These are phyloP conservation scores for Chinchilla lanigera DNA, from an alignment of 2,113 vertebrate species.

Conservation along the genomic window DNA sequence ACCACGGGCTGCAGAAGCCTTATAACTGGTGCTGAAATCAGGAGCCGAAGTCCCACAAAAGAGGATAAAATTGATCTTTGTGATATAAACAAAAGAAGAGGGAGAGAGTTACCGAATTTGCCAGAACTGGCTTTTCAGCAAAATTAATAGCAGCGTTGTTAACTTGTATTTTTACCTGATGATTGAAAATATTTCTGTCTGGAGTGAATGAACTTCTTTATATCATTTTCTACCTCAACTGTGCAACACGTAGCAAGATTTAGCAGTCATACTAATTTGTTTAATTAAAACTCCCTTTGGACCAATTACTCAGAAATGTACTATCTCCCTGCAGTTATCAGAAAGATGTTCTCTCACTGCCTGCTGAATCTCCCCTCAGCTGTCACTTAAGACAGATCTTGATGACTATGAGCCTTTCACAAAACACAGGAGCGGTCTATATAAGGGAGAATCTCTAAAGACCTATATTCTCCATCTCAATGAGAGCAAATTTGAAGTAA, in stretches of 20 bases:
- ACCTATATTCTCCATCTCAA: neutral
- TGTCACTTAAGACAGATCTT: neutral
- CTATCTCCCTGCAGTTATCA: neutral
- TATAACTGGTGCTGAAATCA: neutral
- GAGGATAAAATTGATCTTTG: neutral
- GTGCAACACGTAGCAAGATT: neutral
- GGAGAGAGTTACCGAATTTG: neutral
- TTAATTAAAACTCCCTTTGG: conserved; percentile 47
- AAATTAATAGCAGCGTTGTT: neutral
- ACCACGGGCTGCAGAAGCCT: neutral
- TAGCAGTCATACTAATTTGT: neutral
- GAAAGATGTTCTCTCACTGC: neutral
- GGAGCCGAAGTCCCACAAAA: neutral
- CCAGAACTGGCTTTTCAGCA: neutral
- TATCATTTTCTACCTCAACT: neutral
- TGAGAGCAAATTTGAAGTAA: neutral
- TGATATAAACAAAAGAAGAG: neutral
- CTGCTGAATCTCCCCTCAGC: neutral
- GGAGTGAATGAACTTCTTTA: neutral
- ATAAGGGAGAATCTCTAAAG: neutral
- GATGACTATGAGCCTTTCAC: neutral
- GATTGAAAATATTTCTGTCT: conserved; percentile 44
- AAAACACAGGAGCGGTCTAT: neutral
- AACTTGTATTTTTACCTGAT: neutral
- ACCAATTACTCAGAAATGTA: conserved; percentile 11